Conservation (phyloP, 1,140 invertebrate species). For the Phymastichus coffea region DNA sequence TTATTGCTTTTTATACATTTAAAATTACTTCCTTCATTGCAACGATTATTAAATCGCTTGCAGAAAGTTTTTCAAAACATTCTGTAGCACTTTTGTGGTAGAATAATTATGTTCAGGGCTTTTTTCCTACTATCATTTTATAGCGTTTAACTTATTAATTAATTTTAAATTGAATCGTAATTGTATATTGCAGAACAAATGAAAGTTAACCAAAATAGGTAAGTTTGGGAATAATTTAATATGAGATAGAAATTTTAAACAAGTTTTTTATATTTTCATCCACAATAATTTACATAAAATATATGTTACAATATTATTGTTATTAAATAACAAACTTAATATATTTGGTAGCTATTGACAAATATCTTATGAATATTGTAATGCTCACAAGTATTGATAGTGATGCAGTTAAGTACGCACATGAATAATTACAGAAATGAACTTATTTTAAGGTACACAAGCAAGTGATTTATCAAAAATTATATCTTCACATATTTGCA, state of each 20-base stretch:
- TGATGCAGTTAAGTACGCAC: constrained; percentile 29
- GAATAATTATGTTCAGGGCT: no score
- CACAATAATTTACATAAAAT: constrained; percentile 52
- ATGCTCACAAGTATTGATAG: constrained; percentile 24
- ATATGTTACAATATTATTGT: constrained; percentile 47
- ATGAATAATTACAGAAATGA: constrained; percentile 1
- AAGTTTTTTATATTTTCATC: constrained; percentile 42
- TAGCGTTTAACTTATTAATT: no score
- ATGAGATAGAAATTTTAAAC: constrained; percentile 29
- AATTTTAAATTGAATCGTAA: no score
- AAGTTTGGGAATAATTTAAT: no score
- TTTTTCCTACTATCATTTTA: no score
- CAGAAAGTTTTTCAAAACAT: no score
- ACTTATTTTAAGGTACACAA: constrained; percentile 16
- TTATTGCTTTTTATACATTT: no score
- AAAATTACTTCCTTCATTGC: no score
- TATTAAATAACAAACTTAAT: constrained; percentile 44
- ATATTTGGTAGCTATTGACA: constrained; percentile 23
- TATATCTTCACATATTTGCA: constrained; percentile 2
- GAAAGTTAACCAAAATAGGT: no score
- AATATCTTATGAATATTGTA: constrained; percentile 21
- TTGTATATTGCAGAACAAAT: no score
- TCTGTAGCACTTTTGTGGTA: no score
- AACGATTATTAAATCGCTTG: no score
- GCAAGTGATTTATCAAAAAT: constrained; percentile 28